A percentile compares a stretch with the other conserved stretches of the same genome.
phyloP scores from a whole-genome alignment of 1,140 invertebrate species.

The Phocides pigmalion region DNA sequence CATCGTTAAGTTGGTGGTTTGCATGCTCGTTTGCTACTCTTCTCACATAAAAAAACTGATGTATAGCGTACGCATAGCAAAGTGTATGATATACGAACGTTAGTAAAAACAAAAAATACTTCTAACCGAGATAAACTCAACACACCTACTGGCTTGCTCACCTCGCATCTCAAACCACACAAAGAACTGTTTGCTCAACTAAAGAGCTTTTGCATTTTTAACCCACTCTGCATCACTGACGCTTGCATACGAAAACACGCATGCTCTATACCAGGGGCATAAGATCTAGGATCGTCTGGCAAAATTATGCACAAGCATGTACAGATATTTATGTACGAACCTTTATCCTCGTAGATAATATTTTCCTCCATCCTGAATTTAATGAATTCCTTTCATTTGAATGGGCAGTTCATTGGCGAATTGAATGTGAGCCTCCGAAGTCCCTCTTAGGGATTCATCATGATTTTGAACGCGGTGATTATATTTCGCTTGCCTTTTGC shows the following conservation, averaged over 20 bases:
- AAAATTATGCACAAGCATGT: neutral
- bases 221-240: slow-evolving; percentile 19
- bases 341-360: slow-evolving; percentile 28
- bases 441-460: neutral
- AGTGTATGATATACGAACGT: neutral
- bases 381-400: slow-evolving; percentile 27
- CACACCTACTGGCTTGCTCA: slow-evolving; percentile 26
- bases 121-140: slow-evolving; percentile 9
- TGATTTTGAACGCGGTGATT: neutral
- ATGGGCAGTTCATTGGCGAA: slow-evolving; percentile 20
- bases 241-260: slow-evolving; percentile 4
- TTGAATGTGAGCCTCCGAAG: slow-evolving; percentile 8
- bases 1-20: no score
- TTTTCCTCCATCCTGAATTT: slow-evolving; percentile 30
- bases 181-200: slow-evolving; percentile 35
- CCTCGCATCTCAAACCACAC: slow-evolving; percentile 28
- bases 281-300: neutral
- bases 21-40: no score
- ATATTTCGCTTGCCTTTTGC: neutral
- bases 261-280: neutral
- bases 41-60: no score
- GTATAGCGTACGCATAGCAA: no score
- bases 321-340: slow-evolving; percentile 9
- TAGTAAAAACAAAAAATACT: neutral
- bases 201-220: slow-evolving; percentile 40